A percentile compares a stretch with the other conserved stretches of the same genome.
phyloP scores from a whole-genome alignment of 1,140 invertebrate species.

The Stegodyphus dumicola region DNA sequence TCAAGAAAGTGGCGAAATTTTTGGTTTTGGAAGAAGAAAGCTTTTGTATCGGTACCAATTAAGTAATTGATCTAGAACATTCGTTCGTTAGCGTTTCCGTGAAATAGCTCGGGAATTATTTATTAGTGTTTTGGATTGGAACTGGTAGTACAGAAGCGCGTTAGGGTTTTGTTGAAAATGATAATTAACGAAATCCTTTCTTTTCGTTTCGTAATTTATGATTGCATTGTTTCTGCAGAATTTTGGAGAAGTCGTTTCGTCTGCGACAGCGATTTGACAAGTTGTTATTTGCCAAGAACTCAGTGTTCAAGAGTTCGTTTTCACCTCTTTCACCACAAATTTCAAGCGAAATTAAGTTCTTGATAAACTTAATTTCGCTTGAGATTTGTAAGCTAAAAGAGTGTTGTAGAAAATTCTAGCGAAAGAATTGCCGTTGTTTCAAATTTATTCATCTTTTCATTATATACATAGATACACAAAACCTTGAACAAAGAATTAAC shows the following conservation, averaged over 20 bases:
- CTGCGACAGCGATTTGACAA: background rate
- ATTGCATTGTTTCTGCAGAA: background rate
- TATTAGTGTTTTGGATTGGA: constrained; percentile 3
- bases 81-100: background rate
- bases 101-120: constrained; percentile 14
- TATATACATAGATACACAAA: no score
- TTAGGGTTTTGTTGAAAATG: background rate
- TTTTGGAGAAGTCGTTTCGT: background rate
- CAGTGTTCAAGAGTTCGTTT: no score
- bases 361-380: no score
- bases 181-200: background rate
- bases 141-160: background rate
- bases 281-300: background rate
- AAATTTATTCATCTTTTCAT: no score
- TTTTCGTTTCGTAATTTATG: background rate
- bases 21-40: constrained; percentile 16
- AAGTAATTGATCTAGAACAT: constrained; percentile 50
- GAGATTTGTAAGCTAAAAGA: no score
- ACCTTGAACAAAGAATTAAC: no score
- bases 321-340: no score
- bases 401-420: no score
- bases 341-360: no score
- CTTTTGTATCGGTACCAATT: constrained; percentile 60
- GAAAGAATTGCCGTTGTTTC: no score
- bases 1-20: constrained; percentile 41